Evolutionary conservation across 2,888 invertebrate species (phyloP), one percentile per base, ranked within the genome.

Genomic region (Stratiomys singularior): DNA sequence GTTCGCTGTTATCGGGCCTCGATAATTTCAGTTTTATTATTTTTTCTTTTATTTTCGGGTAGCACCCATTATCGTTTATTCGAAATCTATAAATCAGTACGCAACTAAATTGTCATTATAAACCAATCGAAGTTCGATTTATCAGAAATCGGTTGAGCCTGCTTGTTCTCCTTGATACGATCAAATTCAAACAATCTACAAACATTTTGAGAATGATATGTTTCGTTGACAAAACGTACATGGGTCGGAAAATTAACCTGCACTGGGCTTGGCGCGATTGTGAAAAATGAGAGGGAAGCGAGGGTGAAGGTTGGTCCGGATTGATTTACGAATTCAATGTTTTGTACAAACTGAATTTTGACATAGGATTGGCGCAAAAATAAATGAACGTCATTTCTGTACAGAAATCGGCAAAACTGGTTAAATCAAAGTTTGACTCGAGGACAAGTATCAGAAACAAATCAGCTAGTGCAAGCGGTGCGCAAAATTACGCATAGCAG

Each of bases 31-130:
- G 25, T 46, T 69, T 23, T 0, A 69, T 47, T 47, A 23, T 66
- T 46, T 69, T 30, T 46, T 47, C 46, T 47, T n/a, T 37, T 67
- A 15, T 69, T n/a, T 66, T 69, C 13, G 47, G 23, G 58, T 74
- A 58, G 37, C 74, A 60, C 37, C 60, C 37, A 23, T 47, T 74
- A 74, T 74, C 74, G 7, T 60, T 23, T 25, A 25, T 21, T 7
- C 21, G 47, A 58, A 79, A 79, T 79, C 76, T 58, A 46, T 77
- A 78, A 79, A 79, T 78, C 79, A 78, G 77, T 64, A 76, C 72
- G 69, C 64, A 79, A 79, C 77, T 79, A 78, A 79, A 79, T 79
- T 79, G 78, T 78, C 79, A 79, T 79, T 79, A 79, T 79, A 79
- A 79, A 79, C 63, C 78, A 78, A 79, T 79, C 46, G 63, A 77